Evolutionary conservation across 2,797 vertebrate genomes (phyloP).

Genomic region (Urosaurus nigricauda): DNA sequence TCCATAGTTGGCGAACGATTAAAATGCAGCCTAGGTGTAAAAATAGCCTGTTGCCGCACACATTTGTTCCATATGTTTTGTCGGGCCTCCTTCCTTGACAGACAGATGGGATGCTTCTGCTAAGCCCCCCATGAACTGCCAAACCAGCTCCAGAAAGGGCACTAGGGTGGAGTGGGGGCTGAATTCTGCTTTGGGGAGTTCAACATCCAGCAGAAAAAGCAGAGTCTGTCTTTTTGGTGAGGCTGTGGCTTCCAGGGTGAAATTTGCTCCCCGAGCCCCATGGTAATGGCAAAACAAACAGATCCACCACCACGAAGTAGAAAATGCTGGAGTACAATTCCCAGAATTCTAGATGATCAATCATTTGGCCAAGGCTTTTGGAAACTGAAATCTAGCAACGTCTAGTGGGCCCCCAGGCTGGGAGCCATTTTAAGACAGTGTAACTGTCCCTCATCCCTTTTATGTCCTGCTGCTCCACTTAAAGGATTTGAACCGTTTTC

Average conservation of each 20-base stretch:
- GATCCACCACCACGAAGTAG: background rate
- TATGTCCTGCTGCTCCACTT: no score
- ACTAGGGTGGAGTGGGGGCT: background rate
- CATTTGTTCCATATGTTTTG: slow-evolving; percentile 15
- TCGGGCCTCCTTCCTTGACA: background rate
- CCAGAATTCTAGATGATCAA: background rate
- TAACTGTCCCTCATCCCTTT: background rate
- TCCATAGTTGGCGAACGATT: slow-evolving; percentile 8
- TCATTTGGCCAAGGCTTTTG: background rate
- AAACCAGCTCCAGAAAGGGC: background rate
- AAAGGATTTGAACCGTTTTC: no score
- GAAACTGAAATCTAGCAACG: background rate
- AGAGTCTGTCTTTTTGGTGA: background rate
- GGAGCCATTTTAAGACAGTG: background rate
- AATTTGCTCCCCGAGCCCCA: background rate
- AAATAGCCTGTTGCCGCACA: slow-evolving; percentile 3
- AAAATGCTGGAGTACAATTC: background rate
- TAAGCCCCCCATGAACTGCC: background rate
- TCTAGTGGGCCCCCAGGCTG: background rate
- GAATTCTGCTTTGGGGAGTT: background rate
- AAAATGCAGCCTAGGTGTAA: slow-evolving; percentile 6
- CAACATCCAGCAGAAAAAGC: no score
- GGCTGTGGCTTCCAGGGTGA: background rate
- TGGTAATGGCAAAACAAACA: background rate
- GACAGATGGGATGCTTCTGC: slow-evolving; percentile 1